Percentiles rank a stretch among this genome's conserved stretches.
phyloP scores from a whole-genome alignment of 2,113 vertebrate genomes.

The Aegithalos caudatus region DNA sequence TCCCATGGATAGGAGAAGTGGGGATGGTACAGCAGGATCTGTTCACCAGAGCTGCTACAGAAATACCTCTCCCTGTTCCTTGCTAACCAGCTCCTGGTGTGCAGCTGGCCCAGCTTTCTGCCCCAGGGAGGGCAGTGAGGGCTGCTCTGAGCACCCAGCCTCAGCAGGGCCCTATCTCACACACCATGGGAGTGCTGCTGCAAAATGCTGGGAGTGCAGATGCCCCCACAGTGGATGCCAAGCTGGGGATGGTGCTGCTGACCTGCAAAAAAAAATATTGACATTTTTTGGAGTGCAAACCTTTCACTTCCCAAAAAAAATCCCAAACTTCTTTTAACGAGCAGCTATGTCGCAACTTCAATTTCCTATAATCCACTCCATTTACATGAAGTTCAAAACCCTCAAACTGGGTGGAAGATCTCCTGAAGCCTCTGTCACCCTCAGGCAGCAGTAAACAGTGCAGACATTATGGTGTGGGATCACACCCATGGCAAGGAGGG shows the following conservation, averaged over 20 bases:
- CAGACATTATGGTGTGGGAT: background rate
- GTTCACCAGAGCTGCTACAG: background rate
- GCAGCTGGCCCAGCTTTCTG: background rate
- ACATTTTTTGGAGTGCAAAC: background rate
- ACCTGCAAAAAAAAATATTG: background rate
- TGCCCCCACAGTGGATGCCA: background rate
- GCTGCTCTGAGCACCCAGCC: background rate
- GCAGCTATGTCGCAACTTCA: background rate
- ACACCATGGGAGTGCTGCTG: background rate
- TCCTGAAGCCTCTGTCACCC: background rate
- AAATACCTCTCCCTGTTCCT: background rate
- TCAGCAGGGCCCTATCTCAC: background rate
- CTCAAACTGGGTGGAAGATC: background rate
- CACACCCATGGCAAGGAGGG: background rate
- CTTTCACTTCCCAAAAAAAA: background rate
- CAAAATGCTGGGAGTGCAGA: background rate
- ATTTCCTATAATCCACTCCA: background rate
- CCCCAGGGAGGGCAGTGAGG: background rate
- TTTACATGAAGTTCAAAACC: background rate
- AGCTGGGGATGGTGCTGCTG: background rate
- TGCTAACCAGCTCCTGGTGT: background rate
- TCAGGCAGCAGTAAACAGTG: background rate
- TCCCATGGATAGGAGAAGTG: background rate
- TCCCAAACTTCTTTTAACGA: background rate
- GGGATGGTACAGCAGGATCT: background rate